Percentiles rank a stretch among this genome's conserved stretches.
phyloP scores from a whole-genome alignment of 2,797 vertebrate genomes.

The Falco cherrug region DNA sequence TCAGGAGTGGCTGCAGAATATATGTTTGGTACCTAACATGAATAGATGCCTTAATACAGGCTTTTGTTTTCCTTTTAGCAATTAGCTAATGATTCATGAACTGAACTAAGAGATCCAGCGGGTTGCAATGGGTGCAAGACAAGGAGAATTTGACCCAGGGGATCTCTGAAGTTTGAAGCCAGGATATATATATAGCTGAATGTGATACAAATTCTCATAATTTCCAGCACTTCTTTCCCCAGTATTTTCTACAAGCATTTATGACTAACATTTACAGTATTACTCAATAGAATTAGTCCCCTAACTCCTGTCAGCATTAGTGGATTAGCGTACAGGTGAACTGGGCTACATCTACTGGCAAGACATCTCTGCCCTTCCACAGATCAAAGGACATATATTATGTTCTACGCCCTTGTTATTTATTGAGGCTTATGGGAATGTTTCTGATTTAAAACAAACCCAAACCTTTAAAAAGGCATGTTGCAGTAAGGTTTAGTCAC shows the following conservation, averaged over 20 bases:
- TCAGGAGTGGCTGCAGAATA: background rate
- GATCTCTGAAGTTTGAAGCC: background rate
- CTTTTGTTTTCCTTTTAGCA: background rate
- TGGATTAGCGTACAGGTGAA: background rate
- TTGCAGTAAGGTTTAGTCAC: conserved; percentile 51
- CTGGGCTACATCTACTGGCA: background rate
- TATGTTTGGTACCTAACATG: background rate
- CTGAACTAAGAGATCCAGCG: background rate
- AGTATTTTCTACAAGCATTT: background rate
- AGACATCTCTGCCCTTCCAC: background rate
- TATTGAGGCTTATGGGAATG: background rate
- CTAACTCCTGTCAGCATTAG: background rate
- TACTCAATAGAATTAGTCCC: background rate
- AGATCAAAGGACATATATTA: background rate
- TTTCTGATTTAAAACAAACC: background rate
- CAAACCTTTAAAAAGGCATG: background rate
- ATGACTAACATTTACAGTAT: background rate
- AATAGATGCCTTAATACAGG: background rate
- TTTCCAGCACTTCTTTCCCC: background rate
- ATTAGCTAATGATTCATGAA: background rate
- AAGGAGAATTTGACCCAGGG: background rate
- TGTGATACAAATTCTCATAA: background rate
- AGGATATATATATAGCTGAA: background rate
- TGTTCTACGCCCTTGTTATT: background rate
- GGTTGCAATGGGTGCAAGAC: background rate